Evolutionary conservation across 2,113 vertebrate genomes (phyloP), one percentile per base, ranked within the genome.

Genomic region (Dendrocopos noguchii): DNA sequence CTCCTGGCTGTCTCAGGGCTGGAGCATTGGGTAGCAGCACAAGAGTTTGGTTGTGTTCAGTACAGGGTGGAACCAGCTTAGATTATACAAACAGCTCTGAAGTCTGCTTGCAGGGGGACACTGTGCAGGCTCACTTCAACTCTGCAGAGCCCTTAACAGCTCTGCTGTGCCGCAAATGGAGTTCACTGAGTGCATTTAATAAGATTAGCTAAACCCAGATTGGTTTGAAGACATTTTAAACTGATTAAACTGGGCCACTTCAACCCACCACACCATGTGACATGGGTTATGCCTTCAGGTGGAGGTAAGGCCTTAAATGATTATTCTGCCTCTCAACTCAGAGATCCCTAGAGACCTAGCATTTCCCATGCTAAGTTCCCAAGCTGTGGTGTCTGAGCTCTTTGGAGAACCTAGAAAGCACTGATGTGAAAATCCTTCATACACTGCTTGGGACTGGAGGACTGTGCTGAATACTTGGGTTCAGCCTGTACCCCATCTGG

Each of bases 161-260:
- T 47, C 36, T 80, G 59, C 60, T 61, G 65, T 47, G 15, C 55
- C 39, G 68, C 63, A 71, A 29, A 56, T 31, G 25, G 31, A 78
- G 68, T 67, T 80, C 57, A 42, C 1, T 33, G 39, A 57, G 25
- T 15, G 55, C 27, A 33, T 87, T 90, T 90, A 90, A 85, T 77
- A 79, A 87, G 66, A 67, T 91, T 84, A 81, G 71, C 59, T 68
- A 81, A 86, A 79, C 67, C 29, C 78, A 88, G 59, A 50, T 24
- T 65, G 11, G 21, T 60, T 96, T 93, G 57, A 88, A 93, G 63
- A 81, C 74, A 76, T 87, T 91, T 83, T 65, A 88, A 88, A 84
- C 59, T 27, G 39, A 79, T 88, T 88, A 90, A 68, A 34, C 8
- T 56, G 20, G 20, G 17, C 39, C 39, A 39, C 39, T 39, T 39